These are phyloP conservation scores for Mastacembelus armatus DNA, from an alignment of 2,797 vertebrate species.

Conservation along the genomic window DNA sequence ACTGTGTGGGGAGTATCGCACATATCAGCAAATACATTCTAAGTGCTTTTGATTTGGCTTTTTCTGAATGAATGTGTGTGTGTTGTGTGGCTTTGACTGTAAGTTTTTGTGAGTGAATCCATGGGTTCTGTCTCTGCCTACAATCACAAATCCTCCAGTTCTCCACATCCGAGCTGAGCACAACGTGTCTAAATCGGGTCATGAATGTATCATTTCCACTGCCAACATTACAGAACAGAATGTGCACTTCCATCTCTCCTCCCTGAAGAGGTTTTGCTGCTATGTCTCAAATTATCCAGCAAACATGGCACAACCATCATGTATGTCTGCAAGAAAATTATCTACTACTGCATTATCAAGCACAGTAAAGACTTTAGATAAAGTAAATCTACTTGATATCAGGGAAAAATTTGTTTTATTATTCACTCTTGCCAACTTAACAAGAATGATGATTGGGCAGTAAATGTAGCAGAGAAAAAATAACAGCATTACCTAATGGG, in stretches of 20 bases:
- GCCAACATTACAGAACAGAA: slow-evolving; percentile 55
- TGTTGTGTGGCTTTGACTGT: slow-evolving; percentile 9
- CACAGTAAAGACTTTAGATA: no score
- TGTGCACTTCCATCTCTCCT: slow-evolving; percentile 37
- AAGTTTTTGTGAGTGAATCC: neutral
- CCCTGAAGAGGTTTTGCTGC: slow-evolving; percentile 36
- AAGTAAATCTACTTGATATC: no score
- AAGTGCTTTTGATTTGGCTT: slow-evolving; percentile 9
- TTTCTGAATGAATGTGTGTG: slow-evolving; percentile 3
- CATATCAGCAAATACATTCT: slow-evolving; percentile 13
- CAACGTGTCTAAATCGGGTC: slow-evolving; percentile 65
- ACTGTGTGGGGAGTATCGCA: neutral
- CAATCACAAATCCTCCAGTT: slow-evolving; percentile 38
- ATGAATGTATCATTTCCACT: slow-evolving; percentile 50
- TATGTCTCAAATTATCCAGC: slow-evolving; percentile 50
- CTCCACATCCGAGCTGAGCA: slow-evolving; percentile 42
- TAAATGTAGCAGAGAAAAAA: no score
- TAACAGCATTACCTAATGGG: no score
- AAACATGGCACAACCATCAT: slow-evolving; percentile 26
- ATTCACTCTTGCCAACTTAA: no score
- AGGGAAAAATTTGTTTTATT: neutral
- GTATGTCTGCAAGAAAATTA: slow-evolving; percentile 13
- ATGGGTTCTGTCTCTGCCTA: slow-evolving; percentile 3
- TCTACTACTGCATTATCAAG: neutral
- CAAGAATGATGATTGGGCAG: no score